These are phyloP conservation scores for Caenorhabditis angaria DNA, from an alignment of 2,888 invertebrate species.

Conservation along the genomic window DNA sequence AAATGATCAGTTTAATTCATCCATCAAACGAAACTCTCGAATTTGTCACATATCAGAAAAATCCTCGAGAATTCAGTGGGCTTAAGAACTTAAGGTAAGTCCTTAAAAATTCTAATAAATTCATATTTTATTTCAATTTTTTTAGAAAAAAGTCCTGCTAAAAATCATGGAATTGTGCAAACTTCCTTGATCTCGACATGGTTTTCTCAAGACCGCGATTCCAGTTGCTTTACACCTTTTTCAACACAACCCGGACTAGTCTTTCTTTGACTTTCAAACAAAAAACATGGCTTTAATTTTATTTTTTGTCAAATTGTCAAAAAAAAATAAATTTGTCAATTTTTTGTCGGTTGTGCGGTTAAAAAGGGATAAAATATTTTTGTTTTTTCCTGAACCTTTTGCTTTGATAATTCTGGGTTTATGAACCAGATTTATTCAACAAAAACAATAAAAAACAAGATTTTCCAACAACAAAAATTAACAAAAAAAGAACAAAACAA, in stretches of 20 bases:
- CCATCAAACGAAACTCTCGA: conserved; percentile 56
- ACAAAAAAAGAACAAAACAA: conserved; percentile 15
- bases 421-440: conserved; percentile 3
- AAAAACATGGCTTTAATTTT: too few relatives aligned
- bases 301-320: too few relatives aligned
- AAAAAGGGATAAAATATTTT: not conserved
- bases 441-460: conserved; percentile 11
- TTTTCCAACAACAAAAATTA: conserved; percentile 10
- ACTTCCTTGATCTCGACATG: conserved; percentile 12
- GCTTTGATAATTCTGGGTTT: not conserved
- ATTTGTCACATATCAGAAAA: conserved; percentile 45
- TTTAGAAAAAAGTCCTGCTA: not conserved
- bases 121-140: not conserved
- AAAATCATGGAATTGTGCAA: not conserved
- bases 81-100: too few relatives aligned
- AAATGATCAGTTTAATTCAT: conserved; percentile 63
- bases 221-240: not conserved
- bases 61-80: too few relatives aligned
- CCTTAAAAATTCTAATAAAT: not conserved
- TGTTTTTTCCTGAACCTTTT: conserved; percentile 5
- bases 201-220: conserved; percentile 14
- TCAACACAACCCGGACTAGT: not conserved
- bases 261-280: too few relatives aligned
- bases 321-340: too few relatives aligned
- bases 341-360: not conserved